A percentile compares a stretch with the other conserved stretches of the same genome.
These are phyloP conservation scores for Whitmania pigra DNA, from an alignment of 1,140 invertebrate species.

Conservation along the genomic window DNA sequence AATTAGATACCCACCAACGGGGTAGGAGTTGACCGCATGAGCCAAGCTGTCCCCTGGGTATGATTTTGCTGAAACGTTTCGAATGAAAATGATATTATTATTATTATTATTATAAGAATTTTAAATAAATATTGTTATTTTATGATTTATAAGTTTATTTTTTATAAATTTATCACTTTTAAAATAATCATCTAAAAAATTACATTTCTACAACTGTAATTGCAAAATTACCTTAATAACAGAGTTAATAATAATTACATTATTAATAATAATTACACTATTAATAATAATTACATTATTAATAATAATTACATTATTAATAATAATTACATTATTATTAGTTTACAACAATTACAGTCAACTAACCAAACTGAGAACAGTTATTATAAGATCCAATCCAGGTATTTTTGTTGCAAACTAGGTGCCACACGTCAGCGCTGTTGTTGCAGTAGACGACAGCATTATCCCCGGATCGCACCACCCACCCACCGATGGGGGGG, in stretches of 20 bases:
- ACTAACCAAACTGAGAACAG: conserved; percentile 12
- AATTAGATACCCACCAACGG: conserved; percentile 1
- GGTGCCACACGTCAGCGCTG: conserved; percentile 17
- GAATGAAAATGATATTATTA: not conserved
- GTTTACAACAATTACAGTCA: not conserved
- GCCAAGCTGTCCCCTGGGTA: conserved; percentile 2
- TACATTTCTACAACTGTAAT: too few relatives aligned
- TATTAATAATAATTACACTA: too few relatives aligned
- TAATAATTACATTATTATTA: too few relatives aligned
- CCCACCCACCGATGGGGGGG: conserved; percentile 9
- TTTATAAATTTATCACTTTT: too few relatives aligned
- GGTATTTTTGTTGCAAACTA: conserved; percentile 3
- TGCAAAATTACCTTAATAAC: too few relatives aligned
- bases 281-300: too few relatives aligned
- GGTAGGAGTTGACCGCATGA: not conserved
- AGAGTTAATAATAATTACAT: too few relatives aligned
- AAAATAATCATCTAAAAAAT: too few relatives aligned
- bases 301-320: too few relatives aligned
- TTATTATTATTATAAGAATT: not conserved
- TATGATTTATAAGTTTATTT: too few relatives aligned
- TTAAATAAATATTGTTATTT: not conserved
- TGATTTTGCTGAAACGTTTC: not conserved
- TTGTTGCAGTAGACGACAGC: conserved; percentile 13
- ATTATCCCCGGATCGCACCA: conserved; percentile 17
- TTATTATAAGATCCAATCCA: conserved; percentile 19